Evolutionary conservation across 37 sponge, comb jelly and placozoan species (phyloP).

Genomic region (Ephydatia muelleri): DNA sequence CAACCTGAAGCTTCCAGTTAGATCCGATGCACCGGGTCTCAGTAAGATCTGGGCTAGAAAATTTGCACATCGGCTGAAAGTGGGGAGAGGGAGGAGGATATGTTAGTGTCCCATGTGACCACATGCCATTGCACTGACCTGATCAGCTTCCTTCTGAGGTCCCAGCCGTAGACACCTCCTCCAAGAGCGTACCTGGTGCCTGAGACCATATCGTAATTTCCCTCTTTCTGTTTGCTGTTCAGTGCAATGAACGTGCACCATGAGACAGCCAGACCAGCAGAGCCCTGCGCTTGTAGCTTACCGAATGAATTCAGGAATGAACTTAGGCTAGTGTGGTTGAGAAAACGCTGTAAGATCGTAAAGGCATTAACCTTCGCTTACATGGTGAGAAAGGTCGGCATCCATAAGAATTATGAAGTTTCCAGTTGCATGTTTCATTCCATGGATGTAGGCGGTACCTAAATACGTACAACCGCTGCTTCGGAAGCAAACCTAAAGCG

Average conservation of each 20-base stretch:
- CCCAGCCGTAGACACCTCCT: slow-evolving; percentile 99
- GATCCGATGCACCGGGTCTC: slow-evolving; percentile 90
- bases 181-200: slow-evolving; percentile 90
- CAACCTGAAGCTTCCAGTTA: slow-evolving; percentile 96
- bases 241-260: neutral
- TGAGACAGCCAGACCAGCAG: neutral
- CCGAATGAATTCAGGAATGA: slow-evolving; percentile 66
- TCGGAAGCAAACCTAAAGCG: neutral
- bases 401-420: slow-evolving; percentile 96
- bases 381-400: slow-evolving; percentile 98
- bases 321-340: slow-evolving; percentile 64
- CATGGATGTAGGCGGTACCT: slow-evolving; percentile 96
- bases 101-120: no score
- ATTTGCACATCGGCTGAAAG: slow-evolving; percentile 88
- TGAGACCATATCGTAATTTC: slow-evolving; percentile 91
- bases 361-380: neutral
- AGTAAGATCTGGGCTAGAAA: slow-evolving; percentile 89
- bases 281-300: neutral
- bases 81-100: neutral
- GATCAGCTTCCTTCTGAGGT: slow-evolving; percentile 90
- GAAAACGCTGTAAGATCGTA: neutral
- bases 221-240: slow-evolving; percentile 71
- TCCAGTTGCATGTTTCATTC: slow-evolving; percentile 90
- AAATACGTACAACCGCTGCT: neutral
- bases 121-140: slow-evolving; percentile 21